These are phyloP conservation scores for Pachyrhynchus sulphureomaculatus DNA, from an alignment of 1,140 invertebrate genomes.

Conservation along the genomic window DNA sequence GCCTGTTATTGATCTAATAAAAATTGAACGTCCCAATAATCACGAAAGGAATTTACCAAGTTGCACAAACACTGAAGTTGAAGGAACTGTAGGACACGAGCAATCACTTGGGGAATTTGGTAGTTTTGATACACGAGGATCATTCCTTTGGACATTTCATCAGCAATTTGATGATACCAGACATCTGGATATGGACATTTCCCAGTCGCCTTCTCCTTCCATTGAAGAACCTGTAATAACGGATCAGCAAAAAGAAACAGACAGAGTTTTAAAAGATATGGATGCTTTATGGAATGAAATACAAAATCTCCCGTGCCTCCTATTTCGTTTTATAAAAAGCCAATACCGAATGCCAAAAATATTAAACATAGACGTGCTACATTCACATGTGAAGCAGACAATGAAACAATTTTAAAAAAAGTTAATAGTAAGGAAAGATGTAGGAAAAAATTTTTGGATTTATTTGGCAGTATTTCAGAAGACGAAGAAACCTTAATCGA, in stretches of 20 bases:
- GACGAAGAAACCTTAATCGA: background rate
- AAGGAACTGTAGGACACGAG: background rate
- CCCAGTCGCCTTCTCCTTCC: background rate
- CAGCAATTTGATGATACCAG: background rate
- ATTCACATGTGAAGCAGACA: constrained; percentile 2
- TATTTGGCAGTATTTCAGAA: constrained; percentile 6
- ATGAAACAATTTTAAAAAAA: background rate
- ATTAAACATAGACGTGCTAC: background rate
- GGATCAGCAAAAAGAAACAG: background rate
- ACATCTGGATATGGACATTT: background rate
- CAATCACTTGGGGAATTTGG: background rate
- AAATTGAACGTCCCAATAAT: background rate
- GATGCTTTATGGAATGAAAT: background rate
- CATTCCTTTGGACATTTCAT: background rate
- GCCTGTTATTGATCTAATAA: background rate
- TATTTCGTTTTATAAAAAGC: background rate
- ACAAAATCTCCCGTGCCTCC: background rate
- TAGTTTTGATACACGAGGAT: background rate
- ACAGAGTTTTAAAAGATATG: background rate
- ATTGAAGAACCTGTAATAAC: background rate
- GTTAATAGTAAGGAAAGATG: background rate
- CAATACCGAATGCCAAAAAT: background rate
- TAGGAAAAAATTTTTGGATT: background rate
- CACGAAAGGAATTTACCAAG: background rate
- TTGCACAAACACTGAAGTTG: background rate